A percentile compares a stretch with the other conserved stretches of the same genome.
phyloP scores from a whole-genome alignment of 2,113 vertebrate species.

The Pituophis catenifer region DNA sequence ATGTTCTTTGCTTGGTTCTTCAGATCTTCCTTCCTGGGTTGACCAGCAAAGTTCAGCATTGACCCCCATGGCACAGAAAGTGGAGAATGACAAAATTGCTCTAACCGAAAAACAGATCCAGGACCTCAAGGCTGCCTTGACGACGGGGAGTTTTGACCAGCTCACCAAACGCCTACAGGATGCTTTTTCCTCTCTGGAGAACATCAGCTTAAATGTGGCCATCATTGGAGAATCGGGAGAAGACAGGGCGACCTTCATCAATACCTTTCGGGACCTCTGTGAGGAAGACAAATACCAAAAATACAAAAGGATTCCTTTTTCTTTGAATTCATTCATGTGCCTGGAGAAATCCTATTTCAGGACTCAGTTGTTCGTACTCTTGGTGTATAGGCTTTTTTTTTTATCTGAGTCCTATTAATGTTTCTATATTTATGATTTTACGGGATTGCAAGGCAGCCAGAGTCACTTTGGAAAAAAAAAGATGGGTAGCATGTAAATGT shows the following conservation, averaged over 20 bases:
- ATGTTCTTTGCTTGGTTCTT: background rate
- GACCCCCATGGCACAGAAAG: conserved; percentile 32
- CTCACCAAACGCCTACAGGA: conserved; percentile 45
- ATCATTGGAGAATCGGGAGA: conserved; percentile 68
- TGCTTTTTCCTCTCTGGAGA: conserved; percentile 40
- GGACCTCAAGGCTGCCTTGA: conserved; percentile 49
- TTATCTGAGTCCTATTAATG: too few species aligned
- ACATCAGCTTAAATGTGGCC: conserved; percentile 61
- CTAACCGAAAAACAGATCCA: conserved; percentile 55
- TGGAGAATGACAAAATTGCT: conserved; percentile 42
- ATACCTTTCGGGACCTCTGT: conserved; percentile 64
- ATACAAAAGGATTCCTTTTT: too few species aligned
- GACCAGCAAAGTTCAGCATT: background rate
- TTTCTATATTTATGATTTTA: too few species aligned
- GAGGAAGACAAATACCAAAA: conserved; percentile 53
- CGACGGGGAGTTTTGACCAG: conserved; percentile 43
- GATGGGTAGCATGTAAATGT: too few species aligned
- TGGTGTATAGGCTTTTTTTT: too few species aligned
- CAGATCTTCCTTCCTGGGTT: background rate
- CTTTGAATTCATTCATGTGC: too few species aligned
- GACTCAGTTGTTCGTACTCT: too few species aligned
- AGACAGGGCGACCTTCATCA: conserved; percentile 74
- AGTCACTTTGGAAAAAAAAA: too few species aligned
- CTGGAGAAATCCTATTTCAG: too few species aligned
- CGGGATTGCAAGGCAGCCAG: too few species aligned